Evolutionary conservation across 2,888 invertebrate genomes (phyloP).

Genomic region (Lomographa bimaculata): DNA sequence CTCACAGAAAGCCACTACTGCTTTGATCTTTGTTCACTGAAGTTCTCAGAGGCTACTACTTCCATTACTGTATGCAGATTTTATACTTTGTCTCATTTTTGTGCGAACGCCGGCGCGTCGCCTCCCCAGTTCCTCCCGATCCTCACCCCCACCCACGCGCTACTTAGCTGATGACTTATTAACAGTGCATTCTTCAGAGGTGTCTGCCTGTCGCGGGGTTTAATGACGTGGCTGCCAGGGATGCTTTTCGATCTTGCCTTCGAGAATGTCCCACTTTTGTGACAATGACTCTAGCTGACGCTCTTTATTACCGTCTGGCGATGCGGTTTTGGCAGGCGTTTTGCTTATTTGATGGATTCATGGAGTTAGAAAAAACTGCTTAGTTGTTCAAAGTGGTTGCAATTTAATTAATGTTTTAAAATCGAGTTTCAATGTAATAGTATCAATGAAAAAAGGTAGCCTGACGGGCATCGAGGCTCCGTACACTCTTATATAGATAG

Average conservation of each 20-base stretch:
- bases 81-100: constrained; percentile 81
- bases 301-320: background rate
- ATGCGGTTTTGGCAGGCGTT: constrained; percentile 34
- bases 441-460: too few species aligned
- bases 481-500: too few species aligned
- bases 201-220: constrained; percentile 77
- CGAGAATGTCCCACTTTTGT: constrained; percentile 68
- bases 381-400: too few species aligned
- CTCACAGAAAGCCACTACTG: constrained; percentile 55
- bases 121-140: constrained; percentile 29
- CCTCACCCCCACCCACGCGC: constrained; percentile 46
- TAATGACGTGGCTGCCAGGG: constrained; percentile 72
- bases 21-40: constrained; percentile 67
- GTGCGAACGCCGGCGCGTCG: constrained; percentile 59
- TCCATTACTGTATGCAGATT: constrained; percentile 79
- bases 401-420: too few species aligned
- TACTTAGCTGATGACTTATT: constrained; percentile 84
- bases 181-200: constrained; percentile 82
- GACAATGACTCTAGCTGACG: constrained; percentile 36
- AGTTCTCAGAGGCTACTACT: constrained; percentile 71
- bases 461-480: too few species aligned
- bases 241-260: constrained; percentile 60
- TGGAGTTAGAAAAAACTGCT: too few species aligned
- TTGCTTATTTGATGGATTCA: too few species aligned
- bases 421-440: too few species aligned